Percentiles rank a stretch among this genome's conserved stretches.
phyloP scores from a whole-genome alignment of 2,797 vertebrate species.

The Ambastaia sidthimunki region DNA sequence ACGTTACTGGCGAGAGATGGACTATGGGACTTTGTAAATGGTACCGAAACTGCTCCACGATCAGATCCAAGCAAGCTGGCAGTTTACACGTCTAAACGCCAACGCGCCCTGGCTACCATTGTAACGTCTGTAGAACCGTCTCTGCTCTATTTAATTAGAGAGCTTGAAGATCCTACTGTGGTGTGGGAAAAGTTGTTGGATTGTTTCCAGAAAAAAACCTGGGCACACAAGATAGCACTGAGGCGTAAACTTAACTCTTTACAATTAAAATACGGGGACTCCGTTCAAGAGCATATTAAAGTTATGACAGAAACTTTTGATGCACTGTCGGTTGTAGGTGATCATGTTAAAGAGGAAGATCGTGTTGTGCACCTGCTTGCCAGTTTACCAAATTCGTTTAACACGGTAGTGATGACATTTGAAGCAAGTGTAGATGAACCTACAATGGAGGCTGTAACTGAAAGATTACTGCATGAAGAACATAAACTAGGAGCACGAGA shows the following conservation, averaged over 20 bases:
- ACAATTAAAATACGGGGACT: not conserved
- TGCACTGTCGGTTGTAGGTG: not conserved
- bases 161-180: not conserved
- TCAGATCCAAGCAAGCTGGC: not conserved
- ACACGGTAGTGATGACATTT: not conserved
- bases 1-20: constrained; percentile 1
- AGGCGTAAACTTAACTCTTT: not conserved
- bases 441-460: not conserved
- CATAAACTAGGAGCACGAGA: too few relatives aligned
- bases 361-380: not conserved
- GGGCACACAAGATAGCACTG: not conserved
- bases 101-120: not conserved
- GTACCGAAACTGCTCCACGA: not conserved
- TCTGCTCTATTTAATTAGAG: not conserved
- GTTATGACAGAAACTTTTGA: not conserved
- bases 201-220: constrained; percentile 7
- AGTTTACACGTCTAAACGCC: not conserved
- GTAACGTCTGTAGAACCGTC: not conserved
- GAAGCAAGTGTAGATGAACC: constrained; percentile 3
- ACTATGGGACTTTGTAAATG: constrained; percentile 16
- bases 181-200: not conserved
- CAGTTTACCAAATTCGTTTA: not conserved
- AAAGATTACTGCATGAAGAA: too few relatives aligned
- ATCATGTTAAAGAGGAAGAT: not conserved
- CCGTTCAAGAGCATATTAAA: not conserved